Base-by-base conservation (phyloP, 2,797 vertebrate species). In the Pangasius larnaudii region DNA sequence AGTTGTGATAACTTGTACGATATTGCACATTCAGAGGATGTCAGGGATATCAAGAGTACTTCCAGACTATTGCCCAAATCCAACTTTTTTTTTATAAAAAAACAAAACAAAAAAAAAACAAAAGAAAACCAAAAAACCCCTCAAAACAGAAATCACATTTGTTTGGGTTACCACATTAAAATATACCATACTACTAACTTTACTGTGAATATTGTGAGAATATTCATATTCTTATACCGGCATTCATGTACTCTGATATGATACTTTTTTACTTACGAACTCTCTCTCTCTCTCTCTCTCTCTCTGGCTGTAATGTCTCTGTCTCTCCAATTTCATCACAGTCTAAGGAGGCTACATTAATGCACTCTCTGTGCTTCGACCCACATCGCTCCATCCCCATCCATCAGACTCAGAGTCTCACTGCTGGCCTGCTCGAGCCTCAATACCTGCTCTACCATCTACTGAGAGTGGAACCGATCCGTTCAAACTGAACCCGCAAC, bases 351-450 rank as follows among this genome's bases (percentile, higher is more conserved):
- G 7, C 33, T 30, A 49, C 30, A 36, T 90, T 72, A 49, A 42
- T 71, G 69, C 42, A 24, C 59, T 80, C 56, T 75, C 19, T 39
- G 11, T 84, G 19, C 77, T 87, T 46, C 56, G n/a, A 89, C 92
- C 89, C 85, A 71, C 69, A 91, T 89, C 90, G 39, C 30, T 90
- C 88, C 88, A 49, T n/a, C 85, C 86, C 22, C 75, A 59, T 80
- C 89, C 46, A 85, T 67, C 82, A 89, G 59, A 80, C 84, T 88
- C 49, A 36, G 27, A 75, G 30, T 56, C 72, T 8, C 39, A 13
- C 59, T 69, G 49, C 42, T 58, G 69, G 58, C 58, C 53, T n/a
- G n/a, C 77, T 63, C 24, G 67, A 69, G 14, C 30, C 58, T 67
- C 58, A 75, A 36, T 61, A 84, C 71, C 58, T 24, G 39, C 53